Evolutionary conservation across 2,797 vertebrate species (phyloP), one percentile per base, ranked within the genome.

Genomic region (Mormyrops attenuatus): DNA sequence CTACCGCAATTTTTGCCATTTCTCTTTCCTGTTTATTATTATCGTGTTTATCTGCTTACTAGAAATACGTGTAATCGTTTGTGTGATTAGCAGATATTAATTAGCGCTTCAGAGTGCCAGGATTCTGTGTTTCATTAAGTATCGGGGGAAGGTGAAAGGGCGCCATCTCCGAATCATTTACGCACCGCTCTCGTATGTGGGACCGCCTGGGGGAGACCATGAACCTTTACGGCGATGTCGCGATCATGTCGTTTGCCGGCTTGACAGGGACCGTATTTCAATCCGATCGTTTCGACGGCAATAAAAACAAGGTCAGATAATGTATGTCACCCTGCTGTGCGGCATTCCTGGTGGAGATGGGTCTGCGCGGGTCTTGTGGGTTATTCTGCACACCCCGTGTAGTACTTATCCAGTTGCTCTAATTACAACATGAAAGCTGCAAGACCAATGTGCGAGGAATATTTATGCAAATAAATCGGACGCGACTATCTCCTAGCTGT

Each of bases 401-500:
- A 87, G 26, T 87, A 1, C 85, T 87, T 41, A 87, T 87, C 41
- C 85, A 44, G 52, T 34, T 41, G 53, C 85, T 87, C 85, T 20
- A 87, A 57, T 87, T 87, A 57, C 53, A 41, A 87, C 53, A 87
- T 44, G 50, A 87, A 55, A 87, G 85, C 85, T 57, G 85, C 85
- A 60, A 30, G 85, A 87, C 53, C 34, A 17, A 60, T 60, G 85
- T 60, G n/a, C 26, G 8, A 87, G 30, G 53, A 87, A 57, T 38
- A 57, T 60, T 87, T 60, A 87, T 87, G 85, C 85, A 87, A 87
- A 87, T 60, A 87, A 34, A 87, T 60, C 34, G 38, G 53, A 87
- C 20, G 34, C 13, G 85, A 55, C 30, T 57, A 60, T 60, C 11
- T 87, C 53, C 20, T 57, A 87, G 3, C 52, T 20, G 3, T 57